Percentiles rank a stretch among this genome's conserved stretches.
These are phyloP conservation scores for Campoletis sonorensis DNA, from an alignment of 1,140 invertebrate genomes.

Conservation along the genomic window DNA sequence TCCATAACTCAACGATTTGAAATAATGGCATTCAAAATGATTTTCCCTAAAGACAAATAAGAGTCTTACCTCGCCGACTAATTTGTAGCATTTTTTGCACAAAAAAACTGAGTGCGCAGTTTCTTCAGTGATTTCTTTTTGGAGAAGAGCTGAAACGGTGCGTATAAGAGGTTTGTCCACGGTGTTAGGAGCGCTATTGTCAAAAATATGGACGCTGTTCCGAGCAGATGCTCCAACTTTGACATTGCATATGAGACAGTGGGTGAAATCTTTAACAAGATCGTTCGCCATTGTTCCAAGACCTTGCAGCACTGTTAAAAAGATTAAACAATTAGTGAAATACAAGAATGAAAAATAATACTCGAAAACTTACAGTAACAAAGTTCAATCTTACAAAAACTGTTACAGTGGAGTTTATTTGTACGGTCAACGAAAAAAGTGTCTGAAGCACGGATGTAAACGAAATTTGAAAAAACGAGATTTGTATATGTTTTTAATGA, in stretches of 20 bases:
- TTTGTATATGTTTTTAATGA: no score
- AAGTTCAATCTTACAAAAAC: background rate
- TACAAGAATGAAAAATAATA: slow-evolving; percentile 5
- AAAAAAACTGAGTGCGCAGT: slow-evolving; percentile 77
- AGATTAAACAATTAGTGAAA: slow-evolving; percentile 14
- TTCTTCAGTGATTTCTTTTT: slow-evolving; percentile 74
- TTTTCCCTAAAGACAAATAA: background rate
- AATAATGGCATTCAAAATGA: background rate
- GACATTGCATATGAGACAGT: slow-evolving; percentile 79
- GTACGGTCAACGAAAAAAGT: background rate
- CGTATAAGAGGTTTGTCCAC: slow-evolving; percentile 73
- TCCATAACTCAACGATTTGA: no score
- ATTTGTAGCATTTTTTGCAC: slow-evolving; percentile 82
- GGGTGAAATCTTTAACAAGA: slow-evolving; percentile 62
- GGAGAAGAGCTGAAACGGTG: slow-evolving; percentile 76
- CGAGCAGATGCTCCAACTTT: slow-evolving; percentile 76
- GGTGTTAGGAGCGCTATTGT: slow-evolving; percentile 57
- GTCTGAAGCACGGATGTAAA: no score
- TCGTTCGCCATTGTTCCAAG: slow-evolving; percentile 65
- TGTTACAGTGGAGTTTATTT: background rate
- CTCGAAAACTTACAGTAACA: background rate
- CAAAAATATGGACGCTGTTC: slow-evolving; percentile 77
- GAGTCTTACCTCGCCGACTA: slow-evolving; percentile 75
- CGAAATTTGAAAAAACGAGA: no score
- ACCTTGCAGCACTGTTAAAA: slow-evolving; percentile 50